Conservation (phyloP, 1,140 invertebrate species). For the Cyclargus thomasi region DNA sequence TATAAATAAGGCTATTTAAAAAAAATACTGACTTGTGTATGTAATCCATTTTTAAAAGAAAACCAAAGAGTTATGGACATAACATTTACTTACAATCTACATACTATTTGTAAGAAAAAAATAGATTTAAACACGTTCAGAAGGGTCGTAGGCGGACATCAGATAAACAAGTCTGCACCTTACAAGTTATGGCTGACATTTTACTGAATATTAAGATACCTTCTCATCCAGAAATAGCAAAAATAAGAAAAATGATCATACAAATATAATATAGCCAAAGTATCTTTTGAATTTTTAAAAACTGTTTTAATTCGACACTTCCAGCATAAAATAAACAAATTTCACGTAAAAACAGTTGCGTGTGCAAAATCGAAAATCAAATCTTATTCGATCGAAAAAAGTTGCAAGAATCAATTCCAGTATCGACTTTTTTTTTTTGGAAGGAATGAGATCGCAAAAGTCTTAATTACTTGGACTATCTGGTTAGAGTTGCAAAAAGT, state of each 20-base stretch:
- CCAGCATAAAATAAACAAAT: background rate
- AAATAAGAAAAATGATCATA: background rate
- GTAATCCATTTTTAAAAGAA: background rate
- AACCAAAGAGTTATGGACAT: background rate
- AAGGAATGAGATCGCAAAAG: background rate
- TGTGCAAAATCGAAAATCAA: background rate
- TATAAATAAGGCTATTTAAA: too few relatives aligned
- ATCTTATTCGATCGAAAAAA: background rate
- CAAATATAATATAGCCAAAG: too few relatives aligned
- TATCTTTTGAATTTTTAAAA: background rate
- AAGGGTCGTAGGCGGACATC: background rate
- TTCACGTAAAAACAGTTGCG: background rate
- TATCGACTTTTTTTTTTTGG: background rate
- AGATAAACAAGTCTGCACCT: conserved; percentile 3
- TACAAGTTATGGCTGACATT: conserved; percentile 7
- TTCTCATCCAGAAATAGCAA: background rate
- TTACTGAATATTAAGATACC: background rate
- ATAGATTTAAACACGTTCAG: background rate
- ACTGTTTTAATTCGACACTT: background rate
- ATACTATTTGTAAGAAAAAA: conserved; percentile 9
- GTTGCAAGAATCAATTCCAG: background rate
- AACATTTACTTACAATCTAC: background rate
- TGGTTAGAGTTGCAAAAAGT: background rate
- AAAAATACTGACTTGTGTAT: background rate
- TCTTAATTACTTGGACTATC: background rate